Base-by-base conservation (phyloP, 2,888 invertebrate genomes). In the Pachliopta kotzebuea region DNA sequence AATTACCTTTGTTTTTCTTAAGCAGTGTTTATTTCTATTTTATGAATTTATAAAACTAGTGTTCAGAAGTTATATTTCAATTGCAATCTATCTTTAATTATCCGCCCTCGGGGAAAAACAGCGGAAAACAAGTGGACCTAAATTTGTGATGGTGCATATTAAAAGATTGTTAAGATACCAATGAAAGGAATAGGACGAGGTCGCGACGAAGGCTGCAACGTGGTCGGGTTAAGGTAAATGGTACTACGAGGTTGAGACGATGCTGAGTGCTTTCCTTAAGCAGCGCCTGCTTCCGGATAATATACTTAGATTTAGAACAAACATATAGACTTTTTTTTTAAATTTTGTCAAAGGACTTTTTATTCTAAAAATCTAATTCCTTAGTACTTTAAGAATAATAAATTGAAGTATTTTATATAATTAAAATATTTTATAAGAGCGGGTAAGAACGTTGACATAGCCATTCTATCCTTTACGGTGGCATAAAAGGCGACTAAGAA, bases 221-320 rank as follows among this genome's bases (percentile, higher is more conserved):
- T 37, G 66, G 45, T 54, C 63, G 54, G 60, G 63, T 66, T 63
- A 66, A 66, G 66, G 66, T 57, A 63, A 66, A 60, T 63, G 63
- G 56, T 63, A 21, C 26, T 18, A 18, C 52, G 56, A 66, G 66
- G 66, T 63, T 62, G 45, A 23, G 29, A 53, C 66, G 66, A 66
- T 60, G 66, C 56, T 63, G 31, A 52, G 49, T 55, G 74, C 85
- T 88, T 88, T 88, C 88, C 88, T 88, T 77, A 78, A 79, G 65
- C 52, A 72, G 68, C 66, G 72, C 83, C 79, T 74, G 71, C 75
- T 71, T 75, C 78, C 65, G 61, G 54, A 49, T 29, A 45, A 8
- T 18, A 49, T 17, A 14, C 24, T 54, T 58, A 58, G 55, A 62
- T 50, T 65, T 57, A 58, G 49, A 24, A 50, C 17, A 56, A 26